Evolutionary conservation across 2,888 invertebrate species (phyloP).

Genomic region (Athripsodes cinereus): DNA sequence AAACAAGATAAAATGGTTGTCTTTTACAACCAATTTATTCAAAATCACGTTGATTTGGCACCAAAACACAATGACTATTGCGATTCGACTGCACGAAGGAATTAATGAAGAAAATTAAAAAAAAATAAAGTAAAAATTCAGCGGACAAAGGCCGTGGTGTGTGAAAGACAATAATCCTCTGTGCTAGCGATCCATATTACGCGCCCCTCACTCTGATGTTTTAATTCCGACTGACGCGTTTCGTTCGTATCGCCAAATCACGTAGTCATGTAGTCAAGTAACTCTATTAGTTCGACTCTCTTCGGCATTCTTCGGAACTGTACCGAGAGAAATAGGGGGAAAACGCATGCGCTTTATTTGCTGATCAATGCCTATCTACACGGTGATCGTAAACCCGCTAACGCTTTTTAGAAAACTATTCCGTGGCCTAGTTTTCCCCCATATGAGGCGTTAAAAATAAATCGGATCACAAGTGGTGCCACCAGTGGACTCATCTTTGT

Average conservation of each 20-base stretch:
- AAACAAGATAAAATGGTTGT: conserved; percentile 17
- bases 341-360: not conserved
- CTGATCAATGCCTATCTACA: not conserved
- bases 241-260: not conserved
- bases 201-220: conserved; percentile 19
- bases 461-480: too few species aligned
- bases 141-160: conserved; percentile 25
- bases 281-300: not conserved
- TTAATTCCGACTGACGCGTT: conserved; percentile 20
- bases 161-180: conserved; percentile 22
- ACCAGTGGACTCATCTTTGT: too few species aligned
- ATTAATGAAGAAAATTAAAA: conserved; percentile 18
- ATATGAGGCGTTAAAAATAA: too few species aligned
- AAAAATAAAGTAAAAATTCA: conserved; percentile 18
- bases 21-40: conserved; percentile 7
- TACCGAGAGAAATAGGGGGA: not conserved
- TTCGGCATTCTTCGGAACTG: not conserved
- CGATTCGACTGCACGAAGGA: conserved; percentile 13
- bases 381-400: too few species aligned
- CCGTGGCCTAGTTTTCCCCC: too few species aligned
- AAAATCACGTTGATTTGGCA: conserved; percentile 19
- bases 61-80: conserved; percentile 1
- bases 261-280: not conserved
- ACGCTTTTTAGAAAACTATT: too few species aligned
- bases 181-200: conserved; percentile 25